Base-by-base conservation (phyloP, 2,113 vertebrate genomes). In the Hyperopisus bebe region DNA sequence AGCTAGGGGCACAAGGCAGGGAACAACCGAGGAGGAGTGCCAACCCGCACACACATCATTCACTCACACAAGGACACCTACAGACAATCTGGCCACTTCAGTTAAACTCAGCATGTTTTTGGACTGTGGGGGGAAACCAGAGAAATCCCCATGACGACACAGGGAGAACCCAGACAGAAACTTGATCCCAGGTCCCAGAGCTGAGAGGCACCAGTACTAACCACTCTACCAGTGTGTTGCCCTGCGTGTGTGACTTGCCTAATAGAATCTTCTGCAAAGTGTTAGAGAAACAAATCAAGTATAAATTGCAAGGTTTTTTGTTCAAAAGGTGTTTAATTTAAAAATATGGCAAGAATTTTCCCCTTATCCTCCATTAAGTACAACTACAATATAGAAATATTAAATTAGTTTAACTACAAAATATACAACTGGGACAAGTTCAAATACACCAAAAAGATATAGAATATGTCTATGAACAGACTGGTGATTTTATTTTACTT, bases 271-370 rank as follows among this genome's bases (percentile, higher is more conserved):
- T 13, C 3, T 11, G 9, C 66, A 39, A 74, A 62, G 62, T 39
- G 35, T 77, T 77, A 39, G 8, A 77, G 35, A 55, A 21, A 80
- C 31, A 80, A 70, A 5, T 70, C 1, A 70, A 42, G 74, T 7
- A 80, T 80, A 42, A 2, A 35, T 80, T 42, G 15, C 17, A 80
- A 19, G 74, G 6, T 15, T 31, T 74, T 80, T 15, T 80, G 74
- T 42, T 80, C 74, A 80, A 80, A 80, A 80, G 74, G 74, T 80
- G 17, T 80, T 80, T 80, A 80, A 80, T 80, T 80, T 19, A 80
- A 80, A 80, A 80, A 80, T 80, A 80, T 39, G 74, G 74, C 35
- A 80, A 74, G 66, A 74, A 42, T 80, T 42, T 77, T 8, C 74
- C 35, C 31, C 74, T 80, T 80, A 80, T 80, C 74, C 74, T 80